Evolutionary conservation across 2,888 invertebrate genomes (phyloP).

Genomic region (Protonemura montana): DNA sequence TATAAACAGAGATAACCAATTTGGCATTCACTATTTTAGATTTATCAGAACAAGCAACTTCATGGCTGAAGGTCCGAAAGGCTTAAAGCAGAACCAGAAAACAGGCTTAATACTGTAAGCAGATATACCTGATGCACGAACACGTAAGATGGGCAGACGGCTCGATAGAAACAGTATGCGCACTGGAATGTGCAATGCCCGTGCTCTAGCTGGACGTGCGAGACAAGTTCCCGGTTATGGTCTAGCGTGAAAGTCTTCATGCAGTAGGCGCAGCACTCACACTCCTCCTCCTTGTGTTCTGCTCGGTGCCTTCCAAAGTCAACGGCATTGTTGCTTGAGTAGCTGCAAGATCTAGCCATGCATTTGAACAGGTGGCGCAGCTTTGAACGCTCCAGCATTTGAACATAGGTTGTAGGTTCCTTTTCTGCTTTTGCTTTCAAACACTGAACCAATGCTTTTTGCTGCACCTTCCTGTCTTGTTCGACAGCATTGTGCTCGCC

Average conservation of each 20-base stretch:
- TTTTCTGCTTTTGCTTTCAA: slow-evolving; percentile 43
- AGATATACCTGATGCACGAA: slow-evolving; percentile 64
- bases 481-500: not conserved
- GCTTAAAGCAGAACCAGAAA: too few relatives aligned
- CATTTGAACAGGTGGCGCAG: slow-evolving; percentile 65
- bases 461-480: not conserved
- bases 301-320: slow-evolving; percentile 59
- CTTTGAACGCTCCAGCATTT: slow-evolving; percentile 57
- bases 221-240: slow-evolving; percentile 60
- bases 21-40: too few relatives aligned
- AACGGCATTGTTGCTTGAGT: slow-evolving; percentile 57
- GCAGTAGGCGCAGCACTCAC: slow-evolving; percentile 69
- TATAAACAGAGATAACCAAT: too few relatives aligned
- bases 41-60: too few relatives aligned
- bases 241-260: slow-evolving; percentile 58
- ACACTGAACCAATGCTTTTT: slow-evolving; percentile 20
- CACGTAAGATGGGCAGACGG: slow-evolving; percentile 67
- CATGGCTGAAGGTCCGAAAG: too few relatives aligned
- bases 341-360: slow-evolving; percentile 63
- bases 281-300: slow-evolving; percentile 55
- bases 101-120: too few relatives aligned
- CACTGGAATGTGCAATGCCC: slow-evolving; percentile 70
- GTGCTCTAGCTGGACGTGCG: slow-evolving; percentile 70
- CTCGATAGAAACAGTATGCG: slow-evolving; percentile 73
- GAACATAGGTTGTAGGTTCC: slow-evolving; percentile 43